A percentile compares a stretch with the other conserved stretches of the same genome.
Evolutionary conservation across 64 coral and sea anemone species (phyloP).

Genomic region (Stylophora pistillata): DNA sequence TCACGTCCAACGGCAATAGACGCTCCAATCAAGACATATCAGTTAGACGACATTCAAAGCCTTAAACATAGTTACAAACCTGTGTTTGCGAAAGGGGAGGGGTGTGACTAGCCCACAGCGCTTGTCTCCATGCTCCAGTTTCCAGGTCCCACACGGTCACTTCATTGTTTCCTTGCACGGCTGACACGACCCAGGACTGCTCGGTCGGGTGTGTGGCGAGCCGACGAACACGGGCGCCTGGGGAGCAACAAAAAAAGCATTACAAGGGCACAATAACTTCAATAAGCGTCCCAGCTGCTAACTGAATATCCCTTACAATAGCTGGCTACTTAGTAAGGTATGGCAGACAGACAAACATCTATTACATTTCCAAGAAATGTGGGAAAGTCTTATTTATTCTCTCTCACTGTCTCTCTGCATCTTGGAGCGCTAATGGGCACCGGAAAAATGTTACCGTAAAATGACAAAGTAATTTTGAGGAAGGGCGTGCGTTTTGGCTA

Average conservation of each 20-base stretch:
- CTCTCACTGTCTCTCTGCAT: no score
- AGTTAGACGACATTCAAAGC: not conserved
- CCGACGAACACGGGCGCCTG: constrained; percentile 89
- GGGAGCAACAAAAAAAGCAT: not conserved
- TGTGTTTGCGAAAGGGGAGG: constrained; percentile 97
- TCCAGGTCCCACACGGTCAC: constrained; percentile 97
- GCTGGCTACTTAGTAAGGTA: no score
- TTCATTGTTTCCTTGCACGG: constrained; percentile 97
- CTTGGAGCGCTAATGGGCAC: no score
- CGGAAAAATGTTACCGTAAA: no score
- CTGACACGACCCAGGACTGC: constrained; percentile 96
- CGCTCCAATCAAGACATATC: not conserved
- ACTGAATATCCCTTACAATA: no score
- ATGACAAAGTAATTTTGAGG: no score
- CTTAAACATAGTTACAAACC: constrained; percentile 28
- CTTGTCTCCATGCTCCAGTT: constrained; percentile 87
- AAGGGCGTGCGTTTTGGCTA: no score
- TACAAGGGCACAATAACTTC: not conserved
- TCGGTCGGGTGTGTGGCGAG: constrained; percentile 83
- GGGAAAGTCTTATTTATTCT: no score
- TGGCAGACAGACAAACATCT: no score
- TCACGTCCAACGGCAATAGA: not conserved
- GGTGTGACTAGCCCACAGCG: constrained; percentile 93
- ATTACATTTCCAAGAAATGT: no score
- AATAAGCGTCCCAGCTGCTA: no score